Conservation (phyloP, 2,888 invertebrate genomes). For the Rhagonycha fulva region DNA sequence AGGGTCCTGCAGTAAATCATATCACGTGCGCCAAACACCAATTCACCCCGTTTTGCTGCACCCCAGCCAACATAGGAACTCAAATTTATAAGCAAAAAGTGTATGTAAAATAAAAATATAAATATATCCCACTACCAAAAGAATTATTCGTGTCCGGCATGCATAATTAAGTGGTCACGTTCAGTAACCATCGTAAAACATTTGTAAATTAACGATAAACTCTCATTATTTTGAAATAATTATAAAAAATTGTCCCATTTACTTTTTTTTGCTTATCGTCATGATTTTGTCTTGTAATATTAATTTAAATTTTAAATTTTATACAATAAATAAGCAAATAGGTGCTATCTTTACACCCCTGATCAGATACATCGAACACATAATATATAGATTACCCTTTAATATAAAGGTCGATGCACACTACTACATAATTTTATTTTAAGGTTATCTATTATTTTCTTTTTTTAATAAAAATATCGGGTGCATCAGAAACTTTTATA, state of each 20-base stretch:
- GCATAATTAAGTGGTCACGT: constrained; percentile 20
- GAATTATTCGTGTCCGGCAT: constrained; percentile 22
- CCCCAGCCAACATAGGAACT: constrained; percentile 27
- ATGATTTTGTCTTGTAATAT: background rate
- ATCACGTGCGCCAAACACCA: constrained; percentile 38
- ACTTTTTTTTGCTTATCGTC: background rate
- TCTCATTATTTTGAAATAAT: constrained; percentile 16
- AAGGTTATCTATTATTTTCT: constrained; percentile 6
- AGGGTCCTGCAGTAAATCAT: constrained; percentile 37
- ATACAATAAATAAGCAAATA: background rate
- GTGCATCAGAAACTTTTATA: background rate
- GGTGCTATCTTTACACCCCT: background rate
- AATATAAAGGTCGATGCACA: constrained; percentile 22
- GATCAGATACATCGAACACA: constrained; percentile 18
- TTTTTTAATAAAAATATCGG: background rate
- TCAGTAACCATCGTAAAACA: constrained; percentile 19
- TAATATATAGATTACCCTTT: constrained; percentile 20
- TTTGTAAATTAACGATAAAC: constrained; percentile 22
- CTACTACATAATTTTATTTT: constrained; percentile 10
- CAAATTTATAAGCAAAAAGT: constrained; percentile 37
- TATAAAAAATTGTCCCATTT: background rate
- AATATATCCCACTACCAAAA: constrained; percentile 13
- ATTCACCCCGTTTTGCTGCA: constrained; percentile 31
- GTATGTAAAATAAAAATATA: constrained; percentile 29
- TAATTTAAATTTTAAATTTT: background rate